Conservation (phyloP, 2,113 vertebrate genomes). For the Gymnorhina tibicen region DNA sequence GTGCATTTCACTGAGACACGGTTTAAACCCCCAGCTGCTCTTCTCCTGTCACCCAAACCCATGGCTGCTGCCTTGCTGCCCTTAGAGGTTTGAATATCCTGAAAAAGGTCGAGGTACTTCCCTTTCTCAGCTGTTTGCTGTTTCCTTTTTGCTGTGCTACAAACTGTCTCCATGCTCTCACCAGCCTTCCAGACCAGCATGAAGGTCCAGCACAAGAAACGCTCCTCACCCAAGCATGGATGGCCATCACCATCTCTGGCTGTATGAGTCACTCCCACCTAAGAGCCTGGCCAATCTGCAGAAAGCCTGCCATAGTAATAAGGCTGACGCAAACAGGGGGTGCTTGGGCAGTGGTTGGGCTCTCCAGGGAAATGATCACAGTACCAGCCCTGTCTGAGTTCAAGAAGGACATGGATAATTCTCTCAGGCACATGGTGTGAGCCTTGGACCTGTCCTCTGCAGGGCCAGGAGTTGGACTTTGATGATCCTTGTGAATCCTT, state of each 20-base stretch:
- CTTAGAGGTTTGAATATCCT: neutral
- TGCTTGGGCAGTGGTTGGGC: neutral
- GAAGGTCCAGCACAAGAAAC: neutral
- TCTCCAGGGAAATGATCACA: neutral
- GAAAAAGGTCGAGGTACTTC: neutral
- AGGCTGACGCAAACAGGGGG: neutral
- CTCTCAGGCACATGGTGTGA: neutral
- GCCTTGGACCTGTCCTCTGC: neutral
- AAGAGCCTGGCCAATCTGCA: neutral
- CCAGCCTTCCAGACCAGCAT: neutral
- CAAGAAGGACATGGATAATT: neutral
- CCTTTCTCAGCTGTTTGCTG: neutral
- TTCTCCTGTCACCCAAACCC: neutral
- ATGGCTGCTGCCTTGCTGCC: neutral
- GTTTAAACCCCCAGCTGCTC: neutral
- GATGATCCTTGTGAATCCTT: neutral
- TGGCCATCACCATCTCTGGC: neutral
- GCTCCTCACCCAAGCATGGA: neutral
- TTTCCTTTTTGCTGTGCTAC: neutral
- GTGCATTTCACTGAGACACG: neutral
- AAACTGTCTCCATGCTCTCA: neutral
- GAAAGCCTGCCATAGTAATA: neutral
- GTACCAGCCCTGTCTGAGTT: neutral
- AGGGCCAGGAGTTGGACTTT: neutral
- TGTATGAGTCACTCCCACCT: neutral